Evolutionary conservation across 2,113 vertebrate species (phyloP), one percentile per base, ranked within the genome.

Genomic region (Montifringilla adamsi): DNA sequence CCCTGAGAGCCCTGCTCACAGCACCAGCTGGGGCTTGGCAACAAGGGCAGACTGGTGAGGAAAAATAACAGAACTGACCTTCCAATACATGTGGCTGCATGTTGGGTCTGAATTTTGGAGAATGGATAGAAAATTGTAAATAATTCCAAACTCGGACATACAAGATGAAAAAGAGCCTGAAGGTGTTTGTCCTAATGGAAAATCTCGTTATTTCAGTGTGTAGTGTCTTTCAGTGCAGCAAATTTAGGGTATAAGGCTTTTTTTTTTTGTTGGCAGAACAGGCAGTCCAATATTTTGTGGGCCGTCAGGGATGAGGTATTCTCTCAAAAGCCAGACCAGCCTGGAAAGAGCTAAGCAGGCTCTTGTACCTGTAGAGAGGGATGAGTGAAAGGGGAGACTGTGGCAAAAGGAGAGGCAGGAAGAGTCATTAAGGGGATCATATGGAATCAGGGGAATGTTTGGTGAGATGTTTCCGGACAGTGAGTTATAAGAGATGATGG

Each of bases 221-320:
- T 24, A 66, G 30, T 28, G 37, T 69, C 16, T 52, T 67, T 64
- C 67, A 64, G 46, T 35, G 46, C 6, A 37, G 58, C 31, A 75
- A 70, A 75, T 56, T 62, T 60, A 68, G 22, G 13, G 44, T 27
- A 44, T 31, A 53, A 68, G 15, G 18, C 6, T 23, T 79, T 88
- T 66, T 84, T 92, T 67, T 44, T 64, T 90, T 91, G 63, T 37
- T 93, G 13, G 35, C 28, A 90, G 41, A 93, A 78, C 2, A 50
- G 39, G 52, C 7, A 89, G 44, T 18, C 7, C 13, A 52, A 10
- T 17, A 50, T 67, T 94, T 53, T 37, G 23, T 30, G 15, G 35
- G 5, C 13, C 30, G 53, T 87, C 6, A 17, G 27, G 9, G n/a
- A 68, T 82, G 31, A 64, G 9, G 13, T 37, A 27, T 37, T 15